These are phyloP conservation scores for Corythaixoides concolor DNA, from an alignment of 2,113 vertebrate species.

Conservation along the genomic window DNA sequence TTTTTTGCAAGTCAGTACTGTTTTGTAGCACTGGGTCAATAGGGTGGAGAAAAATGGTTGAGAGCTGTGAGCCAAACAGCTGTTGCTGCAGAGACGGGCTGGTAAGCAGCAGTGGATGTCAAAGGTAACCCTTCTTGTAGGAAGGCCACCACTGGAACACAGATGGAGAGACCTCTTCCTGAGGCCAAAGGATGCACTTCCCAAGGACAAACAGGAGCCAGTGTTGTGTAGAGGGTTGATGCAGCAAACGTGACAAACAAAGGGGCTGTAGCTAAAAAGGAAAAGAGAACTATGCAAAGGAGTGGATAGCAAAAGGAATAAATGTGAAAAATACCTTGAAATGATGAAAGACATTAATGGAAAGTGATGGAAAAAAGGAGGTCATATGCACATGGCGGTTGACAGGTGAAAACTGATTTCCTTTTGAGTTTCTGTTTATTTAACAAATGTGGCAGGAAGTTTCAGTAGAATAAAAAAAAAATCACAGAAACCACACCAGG, in stretches of 20 bases:
- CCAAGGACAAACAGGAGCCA: background rate
- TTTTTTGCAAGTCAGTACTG: background rate
- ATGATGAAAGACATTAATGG: background rate
- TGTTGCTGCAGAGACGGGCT: background rate
- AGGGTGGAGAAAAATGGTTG: background rate
- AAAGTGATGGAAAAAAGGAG: background rate
- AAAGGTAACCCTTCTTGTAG: background rate
- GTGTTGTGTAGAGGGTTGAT: rapidly evolving
- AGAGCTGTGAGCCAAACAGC: background rate
- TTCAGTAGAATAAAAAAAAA: background rate
- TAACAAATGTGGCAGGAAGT: constrained; percentile 1
- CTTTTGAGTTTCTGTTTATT: background rate
- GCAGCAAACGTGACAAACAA: background rate
- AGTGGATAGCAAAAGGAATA: background rate
- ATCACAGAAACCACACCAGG: background rate
- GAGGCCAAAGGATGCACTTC: background rate
- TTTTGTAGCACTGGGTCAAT: background rate
- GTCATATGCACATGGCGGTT: rapidly evolving
- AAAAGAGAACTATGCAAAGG: background rate
- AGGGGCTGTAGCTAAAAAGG: background rate
- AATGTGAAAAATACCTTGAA: background rate
- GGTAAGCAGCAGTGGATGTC: background rate
- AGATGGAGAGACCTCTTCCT: background rate
- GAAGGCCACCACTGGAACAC: background rate
- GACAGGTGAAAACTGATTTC: background rate